phyloP scores from a whole-genome alignment of 92 coral and sea anemone genomes.

The Hydrozoanthus gracilis region DNA sequence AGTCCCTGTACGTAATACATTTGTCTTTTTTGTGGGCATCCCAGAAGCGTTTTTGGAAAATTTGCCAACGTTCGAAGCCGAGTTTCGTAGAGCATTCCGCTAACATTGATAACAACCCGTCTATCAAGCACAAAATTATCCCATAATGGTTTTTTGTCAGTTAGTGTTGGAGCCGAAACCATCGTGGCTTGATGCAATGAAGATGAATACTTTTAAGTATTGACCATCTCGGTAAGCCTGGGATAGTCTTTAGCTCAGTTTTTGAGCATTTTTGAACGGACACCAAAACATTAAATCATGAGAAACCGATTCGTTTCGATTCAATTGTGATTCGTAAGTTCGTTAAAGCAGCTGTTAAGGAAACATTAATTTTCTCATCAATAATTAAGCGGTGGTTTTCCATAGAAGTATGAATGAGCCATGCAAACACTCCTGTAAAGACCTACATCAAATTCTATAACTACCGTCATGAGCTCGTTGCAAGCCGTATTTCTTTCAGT shows the following conservation, averaged over 20 bases:
- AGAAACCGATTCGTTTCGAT: background rate
- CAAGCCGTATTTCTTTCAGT: background rate
- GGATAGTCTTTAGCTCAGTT: background rate
- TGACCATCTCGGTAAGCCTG: background rate
- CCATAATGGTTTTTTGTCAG: slow-evolving; percentile 1
- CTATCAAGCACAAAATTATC: slow-evolving; percentile 60
- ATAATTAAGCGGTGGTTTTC: slow-evolving; percentile 29
- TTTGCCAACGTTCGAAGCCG: slow-evolving; percentile 83
- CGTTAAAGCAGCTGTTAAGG: slow-evolving; percentile 35
- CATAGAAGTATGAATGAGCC: background rate
- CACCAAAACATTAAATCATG: background rate
- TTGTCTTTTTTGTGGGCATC: slow-evolving; percentile 82
- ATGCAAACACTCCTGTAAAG: background rate
- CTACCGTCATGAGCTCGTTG: background rate
- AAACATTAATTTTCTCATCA: slow-evolving; percentile 34
- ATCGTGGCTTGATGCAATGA: background rate
- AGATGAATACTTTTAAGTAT: too few species aligned
- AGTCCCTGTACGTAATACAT: slow-evolving; percentile 78
- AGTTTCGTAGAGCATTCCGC: slow-evolving; percentile 98
- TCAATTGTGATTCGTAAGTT: slow-evolving; percentile 17
- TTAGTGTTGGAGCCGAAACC: slow-evolving; percentile 5
- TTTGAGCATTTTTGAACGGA: background rate
- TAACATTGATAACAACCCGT: slow-evolving; percentile 96
- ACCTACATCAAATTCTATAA: background rate
- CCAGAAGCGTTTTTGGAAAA: slow-evolving; percentile 90